Evolutionary conservation across 2,113 vertebrate genomes (phyloP).

Genomic region (Larimichthys polyactis): DNA sequence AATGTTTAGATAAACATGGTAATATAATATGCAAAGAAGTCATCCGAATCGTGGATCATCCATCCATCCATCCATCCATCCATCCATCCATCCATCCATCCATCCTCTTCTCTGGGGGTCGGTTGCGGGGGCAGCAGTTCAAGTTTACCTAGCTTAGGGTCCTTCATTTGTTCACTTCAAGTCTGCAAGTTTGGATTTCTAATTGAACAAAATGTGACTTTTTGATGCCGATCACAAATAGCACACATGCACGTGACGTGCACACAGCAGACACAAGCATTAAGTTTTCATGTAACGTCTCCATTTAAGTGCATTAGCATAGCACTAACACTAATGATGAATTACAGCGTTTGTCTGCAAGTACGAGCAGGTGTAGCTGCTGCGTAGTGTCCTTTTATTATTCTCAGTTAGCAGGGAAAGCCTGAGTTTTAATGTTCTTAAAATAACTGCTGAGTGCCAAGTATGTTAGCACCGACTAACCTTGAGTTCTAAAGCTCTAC

Average conservation of each 20-base stretch:
- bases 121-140: no score
- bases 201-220: no score
- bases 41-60: no score
- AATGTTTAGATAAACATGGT: no score
- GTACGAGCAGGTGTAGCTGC: slow-evolving; percentile 7
- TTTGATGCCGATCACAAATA: no score
- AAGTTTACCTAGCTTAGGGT: no score
- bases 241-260: neutral
- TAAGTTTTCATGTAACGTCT: neutral
- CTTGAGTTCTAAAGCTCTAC: neutral
- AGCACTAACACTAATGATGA: neutral
- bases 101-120: no score
- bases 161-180: no score
- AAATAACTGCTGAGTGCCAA: slow-evolving; percentile 18
- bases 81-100: no score
- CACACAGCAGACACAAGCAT: neutral
- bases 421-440: slow-evolving; percentile 22
- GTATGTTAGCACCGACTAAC: slow-evolving; percentile 18
- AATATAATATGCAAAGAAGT: no score
- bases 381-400: neutral
- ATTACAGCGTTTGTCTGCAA: neutral
- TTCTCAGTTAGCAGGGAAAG: neutral
- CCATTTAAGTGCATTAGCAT: neutral
- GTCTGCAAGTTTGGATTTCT: no score
- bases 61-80: no score